Base-by-base conservation (phyloP, 2,797 vertebrate genomes). In the Arnoldichthys spilopterus region DNA sequence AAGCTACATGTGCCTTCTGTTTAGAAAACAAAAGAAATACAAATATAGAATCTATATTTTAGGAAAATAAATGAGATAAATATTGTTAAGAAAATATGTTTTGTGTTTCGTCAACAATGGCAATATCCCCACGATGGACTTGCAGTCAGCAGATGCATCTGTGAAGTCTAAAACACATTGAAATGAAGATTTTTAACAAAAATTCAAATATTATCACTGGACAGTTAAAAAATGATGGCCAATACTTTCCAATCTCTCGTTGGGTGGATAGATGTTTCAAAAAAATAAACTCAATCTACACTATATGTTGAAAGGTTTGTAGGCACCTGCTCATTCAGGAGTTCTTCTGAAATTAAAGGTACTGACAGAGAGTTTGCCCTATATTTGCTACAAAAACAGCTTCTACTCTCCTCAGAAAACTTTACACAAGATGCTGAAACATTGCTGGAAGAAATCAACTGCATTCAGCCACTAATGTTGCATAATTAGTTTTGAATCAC, bases 61-160 rank as follows among this genome's bases (percentile, higher is more conserved):
- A 6, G 0, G 6, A 32, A 28, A 49, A 67, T 13, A 9, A 68
- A 68, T 18, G 6, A 30, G 7, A 1, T 12, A 6, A 11, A 28
- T 11, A 69, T 32, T 0, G 5, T 32, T 20, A 32, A 20, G 8
- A 51, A 28, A 5, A 62, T 12, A 8, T 24, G 13, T 43, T 56
- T 64, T 34, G 78, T 71, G 63, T 43, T 49, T 16, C n/a, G 32
- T 58, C 62, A 58, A 32, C 18, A 32, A 32, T 32, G 47, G 34
- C 24, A n/a, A 30, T 26, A 34, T 63, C 28, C 69, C n/a, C 34
- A 61, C 32, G 15, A 75, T 34, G 58, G 53, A 64, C 34, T 43
- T 70, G 64, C 24, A 45, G 66, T 53, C 74, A 47, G 47, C 22
- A 45, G 66, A 3, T 51, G 15, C 79, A 80, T 76, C 32, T 59